Evolutionary conservation across 2,797 vertebrate species (phyloP).

Genomic region (Alouatta caraya): DNA sequence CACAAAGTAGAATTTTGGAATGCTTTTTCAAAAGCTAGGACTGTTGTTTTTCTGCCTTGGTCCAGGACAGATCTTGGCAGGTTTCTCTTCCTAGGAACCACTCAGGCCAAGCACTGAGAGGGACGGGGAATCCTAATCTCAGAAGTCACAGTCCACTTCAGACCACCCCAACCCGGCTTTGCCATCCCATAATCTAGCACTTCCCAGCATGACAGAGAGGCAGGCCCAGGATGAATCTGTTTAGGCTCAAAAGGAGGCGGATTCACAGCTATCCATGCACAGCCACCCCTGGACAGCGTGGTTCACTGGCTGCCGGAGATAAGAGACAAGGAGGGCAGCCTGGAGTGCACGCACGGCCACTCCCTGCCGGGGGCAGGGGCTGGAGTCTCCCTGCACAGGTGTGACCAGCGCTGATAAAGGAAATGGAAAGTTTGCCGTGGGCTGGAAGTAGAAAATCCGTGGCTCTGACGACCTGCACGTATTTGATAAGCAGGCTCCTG

Average conservation of each 20-base stretch:
- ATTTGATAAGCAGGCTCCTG: rapidly evolving
- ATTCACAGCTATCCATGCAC: background rate
- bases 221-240: background rate
- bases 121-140: background rate
- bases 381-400: background rate
- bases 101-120: background rate
- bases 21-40: background rate
- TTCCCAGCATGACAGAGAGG: background rate
- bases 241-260: background rate
- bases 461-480: rapidly evolving
- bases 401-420: background rate
- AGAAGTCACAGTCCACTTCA: background rate
- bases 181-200: background rate
- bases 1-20: background rate
- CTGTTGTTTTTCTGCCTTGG: background rate
- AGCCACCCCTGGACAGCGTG: rapidly evolving
- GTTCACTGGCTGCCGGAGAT: background rate
- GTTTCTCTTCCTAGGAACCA: background rate
- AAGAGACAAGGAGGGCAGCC: background rate
- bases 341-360: rapidly evolving
- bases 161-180: background rate
- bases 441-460: rapidly evolving
- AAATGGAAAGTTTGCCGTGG: rapidly evolving
- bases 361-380: rapidly evolving
- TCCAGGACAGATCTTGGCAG: background rate